These are phyloP conservation scores for Meta bourneti DNA, from an alignment of 2,888 invertebrate species.

Conservation along the genomic window DNA sequence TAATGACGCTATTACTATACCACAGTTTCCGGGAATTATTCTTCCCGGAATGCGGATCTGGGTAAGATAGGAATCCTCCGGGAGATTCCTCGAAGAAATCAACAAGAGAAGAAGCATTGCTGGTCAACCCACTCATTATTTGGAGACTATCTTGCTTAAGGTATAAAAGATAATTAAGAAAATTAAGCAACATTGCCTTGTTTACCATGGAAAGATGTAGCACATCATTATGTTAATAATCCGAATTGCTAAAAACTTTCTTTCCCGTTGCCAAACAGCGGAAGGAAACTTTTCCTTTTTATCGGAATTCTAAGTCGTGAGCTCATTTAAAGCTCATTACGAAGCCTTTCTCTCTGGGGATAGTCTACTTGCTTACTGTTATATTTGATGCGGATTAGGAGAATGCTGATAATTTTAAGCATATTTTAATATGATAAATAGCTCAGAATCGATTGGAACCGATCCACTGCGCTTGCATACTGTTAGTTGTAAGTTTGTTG, in stretches of 20 bases:
- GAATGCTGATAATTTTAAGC: background rate
- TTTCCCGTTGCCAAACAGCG: background rate
- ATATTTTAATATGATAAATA: background rate
- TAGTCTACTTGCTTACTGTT: background rate
- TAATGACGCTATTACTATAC: background rate
- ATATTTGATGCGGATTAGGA: background rate
- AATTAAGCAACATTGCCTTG: background rate
- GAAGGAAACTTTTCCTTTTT: background rate
- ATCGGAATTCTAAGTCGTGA: background rate
- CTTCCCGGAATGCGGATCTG: background rate
- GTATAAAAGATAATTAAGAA: background rate
- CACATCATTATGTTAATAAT: background rate
- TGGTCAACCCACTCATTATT: background rate
- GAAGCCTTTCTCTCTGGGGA: background rate
- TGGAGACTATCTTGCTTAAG: background rate
- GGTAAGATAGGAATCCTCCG: background rate
- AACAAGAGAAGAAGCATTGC: background rate
- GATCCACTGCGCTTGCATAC: too few species aligned
- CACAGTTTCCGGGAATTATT: background rate
- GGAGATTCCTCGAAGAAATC: background rate
- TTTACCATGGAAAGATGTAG: background rate
- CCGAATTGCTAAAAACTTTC: background rate
- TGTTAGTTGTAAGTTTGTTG: too few species aligned
- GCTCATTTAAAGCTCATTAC: conserved; percentile 1
- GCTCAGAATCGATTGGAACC: background rate